Evolutionary conservation across 2,113 vertebrate genomes (phyloP).

Genomic region (Aplodontia rufa): DNA sequence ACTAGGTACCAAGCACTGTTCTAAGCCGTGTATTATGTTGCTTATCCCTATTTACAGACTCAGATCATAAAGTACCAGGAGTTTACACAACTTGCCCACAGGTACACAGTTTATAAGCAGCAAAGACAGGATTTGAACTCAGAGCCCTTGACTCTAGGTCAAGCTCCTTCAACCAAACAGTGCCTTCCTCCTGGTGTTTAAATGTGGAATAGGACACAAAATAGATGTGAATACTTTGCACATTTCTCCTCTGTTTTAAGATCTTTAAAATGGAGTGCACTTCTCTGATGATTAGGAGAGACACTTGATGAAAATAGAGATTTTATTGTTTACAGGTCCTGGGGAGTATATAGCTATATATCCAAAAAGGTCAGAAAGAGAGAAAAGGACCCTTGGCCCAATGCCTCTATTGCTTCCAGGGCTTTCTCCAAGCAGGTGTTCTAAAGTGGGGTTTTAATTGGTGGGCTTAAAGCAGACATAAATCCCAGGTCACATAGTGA

Average conservation of each 20-base stretch:
- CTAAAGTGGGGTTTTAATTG: not conserved
- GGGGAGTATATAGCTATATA: not conserved
- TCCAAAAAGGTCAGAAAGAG: not conserved
- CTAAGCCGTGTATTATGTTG: not conserved
- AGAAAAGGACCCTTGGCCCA: not conserved
- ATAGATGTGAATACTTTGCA: not conserved
- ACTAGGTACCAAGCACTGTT: accelerated
- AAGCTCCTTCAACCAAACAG: not conserved
- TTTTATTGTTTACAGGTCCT: not conserved
- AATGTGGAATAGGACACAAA: not conserved
- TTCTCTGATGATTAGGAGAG: not conserved
- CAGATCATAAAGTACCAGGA: not conserved
- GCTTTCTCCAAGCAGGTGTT: not conserved
- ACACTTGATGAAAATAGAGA: not conserved
- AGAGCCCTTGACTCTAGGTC: not conserved
- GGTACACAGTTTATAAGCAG: not conserved
- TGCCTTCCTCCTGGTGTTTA: not conserved
- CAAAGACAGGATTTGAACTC: not conserved
- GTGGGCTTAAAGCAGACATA: not conserved
- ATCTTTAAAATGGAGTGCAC: not conserved
- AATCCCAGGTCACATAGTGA: not conserved
- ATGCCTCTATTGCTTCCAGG: not conserved
- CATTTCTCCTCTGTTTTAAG: not conserved
- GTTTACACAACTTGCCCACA: not conserved
- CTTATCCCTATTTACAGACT: not conserved